phyloP scores from a whole-genome alignment of 2,797 vertebrate species.

The Brachyrhaphis roseni region DNA sequence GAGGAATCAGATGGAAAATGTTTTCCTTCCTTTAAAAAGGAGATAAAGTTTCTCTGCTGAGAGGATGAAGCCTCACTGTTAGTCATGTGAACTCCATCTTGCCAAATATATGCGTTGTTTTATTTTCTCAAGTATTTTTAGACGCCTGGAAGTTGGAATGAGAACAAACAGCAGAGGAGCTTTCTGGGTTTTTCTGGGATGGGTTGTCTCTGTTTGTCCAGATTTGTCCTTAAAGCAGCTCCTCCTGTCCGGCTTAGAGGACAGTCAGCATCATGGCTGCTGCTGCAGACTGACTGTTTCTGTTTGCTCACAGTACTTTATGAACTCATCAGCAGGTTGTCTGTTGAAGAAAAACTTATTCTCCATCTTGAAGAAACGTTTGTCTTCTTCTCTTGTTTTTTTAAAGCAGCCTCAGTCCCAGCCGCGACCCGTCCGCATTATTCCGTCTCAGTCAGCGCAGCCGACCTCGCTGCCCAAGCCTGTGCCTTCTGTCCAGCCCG shows the following conservation, averaged over 20 bases:
- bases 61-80: slow-evolving; percentile 1
- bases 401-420: slow-evolving; percentile 59
- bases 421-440: slow-evolving; percentile 72
- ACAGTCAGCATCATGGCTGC: slow-evolving; percentile 60
- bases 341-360: not conserved
- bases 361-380: not conserved
- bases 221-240: slow-evolving; percentile 4
- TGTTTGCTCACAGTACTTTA: slow-evolving; percentile 5
- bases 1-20: not conserved
- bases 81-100: not conserved
- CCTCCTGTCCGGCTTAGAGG: slow-evolving; percentile 50
- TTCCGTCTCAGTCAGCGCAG: slow-evolving; percentile 86
- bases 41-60: not conserved
- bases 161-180: slow-evolving; percentile 51
- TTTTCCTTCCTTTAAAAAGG: not conserved
- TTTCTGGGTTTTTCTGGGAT: slow-evolving; percentile 35
- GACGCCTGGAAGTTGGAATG: slow-evolving; percentile 43
- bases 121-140: slow-evolving; percentile 48
- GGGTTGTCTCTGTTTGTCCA: slow-evolving; percentile 6
- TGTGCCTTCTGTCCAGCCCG: slow-evolving; percentile 85
- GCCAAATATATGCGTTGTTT: slow-evolving; percentile 3
- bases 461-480: slow-evolving; percentile 88
- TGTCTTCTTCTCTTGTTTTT: not conserved
- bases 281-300: slow-evolving; percentile 37
- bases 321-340: slow-evolving; percentile 13